phyloP scores from a whole-genome alignment of 2,888 invertebrate genomes.

The Ichneumoninae sp. region DNA sequence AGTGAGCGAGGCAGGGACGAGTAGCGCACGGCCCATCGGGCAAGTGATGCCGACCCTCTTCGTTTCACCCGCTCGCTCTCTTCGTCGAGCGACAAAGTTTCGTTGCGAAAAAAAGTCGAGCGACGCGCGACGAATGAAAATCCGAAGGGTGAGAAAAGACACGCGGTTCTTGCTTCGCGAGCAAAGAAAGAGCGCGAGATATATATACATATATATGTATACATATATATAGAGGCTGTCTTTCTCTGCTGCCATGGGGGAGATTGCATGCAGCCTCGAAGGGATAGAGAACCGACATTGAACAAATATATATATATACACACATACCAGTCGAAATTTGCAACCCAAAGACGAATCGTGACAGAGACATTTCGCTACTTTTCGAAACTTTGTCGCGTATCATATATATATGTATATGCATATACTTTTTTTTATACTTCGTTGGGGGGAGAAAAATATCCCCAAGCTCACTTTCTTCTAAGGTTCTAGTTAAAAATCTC shows the following conservation, averaged over 20 bases:
- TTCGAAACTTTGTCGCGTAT: neutral
- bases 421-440: neutral
- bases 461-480: neutral
- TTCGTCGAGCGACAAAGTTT: conserved; percentile 43
- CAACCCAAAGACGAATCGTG: conserved; percentile 40
- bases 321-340: conserved; percentile 29
- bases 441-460: neutral
- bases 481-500: conserved; percentile 6
- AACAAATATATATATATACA: conserved; percentile 23
- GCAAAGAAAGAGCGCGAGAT: conserved; percentile 15
- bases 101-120: conserved; percentile 57
- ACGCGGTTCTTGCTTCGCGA: conserved; percentile 10
- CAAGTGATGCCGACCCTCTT: neutral
- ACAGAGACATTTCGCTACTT: conserved; percentile 34
- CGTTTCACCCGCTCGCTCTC: conserved; percentile 3
- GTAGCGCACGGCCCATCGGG: neutral
- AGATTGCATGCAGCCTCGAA: conserved; percentile 22
- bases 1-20: conserved; percentile 40
- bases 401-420: neutral
- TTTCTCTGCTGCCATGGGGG: conserved; percentile 7
- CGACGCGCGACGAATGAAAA: conserved; percentile 62
- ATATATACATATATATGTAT: neutral
- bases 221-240: neutral
- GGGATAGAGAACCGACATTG: conserved; percentile 30
- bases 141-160: conserved; percentile 60